These are phyloP conservation scores for Stercorarius parasiticus DNA, from an alignment of 2,113 vertebrate species.

Conservation along the genomic window DNA sequence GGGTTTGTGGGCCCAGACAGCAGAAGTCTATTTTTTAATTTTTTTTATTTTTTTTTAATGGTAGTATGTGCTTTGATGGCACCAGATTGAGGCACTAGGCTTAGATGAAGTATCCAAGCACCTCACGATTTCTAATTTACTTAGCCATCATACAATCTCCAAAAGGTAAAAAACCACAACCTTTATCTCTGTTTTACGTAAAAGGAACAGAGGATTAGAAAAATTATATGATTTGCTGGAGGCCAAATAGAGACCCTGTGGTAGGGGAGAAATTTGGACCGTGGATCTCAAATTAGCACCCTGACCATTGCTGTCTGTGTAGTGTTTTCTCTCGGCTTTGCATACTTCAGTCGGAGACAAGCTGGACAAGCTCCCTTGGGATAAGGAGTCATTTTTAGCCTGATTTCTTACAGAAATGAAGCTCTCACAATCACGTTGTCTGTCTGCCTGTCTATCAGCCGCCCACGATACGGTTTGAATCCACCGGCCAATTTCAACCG, in stretches of 20 bases:
- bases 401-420: not conserved
- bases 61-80: not conserved
- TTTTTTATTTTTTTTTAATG: not conserved
- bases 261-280: not conserved
- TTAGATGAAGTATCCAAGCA: not conserved
- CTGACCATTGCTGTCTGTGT: not conserved
- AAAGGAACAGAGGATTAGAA: not conserved
- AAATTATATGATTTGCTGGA: not conserved
- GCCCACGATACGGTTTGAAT: not conserved
- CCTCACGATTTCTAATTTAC: not conserved
- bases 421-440: constrained; percentile 3
- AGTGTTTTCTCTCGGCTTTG: not conserved
- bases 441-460: constrained; percentile 51
- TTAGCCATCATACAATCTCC: not conserved
- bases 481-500: not conserved
- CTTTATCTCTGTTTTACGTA: not conserved
- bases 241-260: not conserved
- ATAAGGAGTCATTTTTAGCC: constrained; percentile 52
- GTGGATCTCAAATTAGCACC: not conserved
- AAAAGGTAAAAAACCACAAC: not conserved
- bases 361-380: constrained; percentile 42
- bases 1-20: not conserved
- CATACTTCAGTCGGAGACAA: not conserved
- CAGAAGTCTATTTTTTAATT: not conserved
- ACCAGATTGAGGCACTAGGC: not conserved